Evolutionary conservation across 2,888 invertebrate genomes (phyloP).

Genomic region (Coecobrya sp.): DNA sequence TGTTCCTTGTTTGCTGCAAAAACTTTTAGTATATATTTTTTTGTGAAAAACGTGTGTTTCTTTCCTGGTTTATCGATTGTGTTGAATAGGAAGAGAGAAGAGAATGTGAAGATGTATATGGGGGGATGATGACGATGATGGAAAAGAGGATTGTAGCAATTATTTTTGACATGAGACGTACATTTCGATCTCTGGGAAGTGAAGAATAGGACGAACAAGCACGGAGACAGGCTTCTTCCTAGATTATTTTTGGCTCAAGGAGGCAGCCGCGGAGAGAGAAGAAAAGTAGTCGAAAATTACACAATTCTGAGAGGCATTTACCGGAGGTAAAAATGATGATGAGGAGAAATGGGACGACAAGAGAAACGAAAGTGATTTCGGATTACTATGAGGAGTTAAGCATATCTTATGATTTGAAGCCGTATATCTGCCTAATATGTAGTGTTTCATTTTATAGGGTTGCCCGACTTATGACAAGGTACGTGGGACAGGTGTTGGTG

Average conservation of each 20-base stretch:
- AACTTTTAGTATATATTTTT: not conserved
- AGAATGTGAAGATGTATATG: constrained; percentile 3
- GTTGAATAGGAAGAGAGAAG: not conserved
- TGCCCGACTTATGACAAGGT: no score
- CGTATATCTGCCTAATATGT: no score
- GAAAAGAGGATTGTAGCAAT: constrained; percentile 17
- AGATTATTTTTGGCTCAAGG: not conserved
- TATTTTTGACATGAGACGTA: not conserved
- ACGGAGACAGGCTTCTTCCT: not conserved
- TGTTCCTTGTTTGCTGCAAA: not conserved
- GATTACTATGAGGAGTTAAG: no score
- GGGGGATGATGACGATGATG: not conserved
- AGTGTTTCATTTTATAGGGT: no score
- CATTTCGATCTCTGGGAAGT: not conserved
- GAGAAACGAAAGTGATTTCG: not conserved
- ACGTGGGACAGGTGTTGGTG: no score
- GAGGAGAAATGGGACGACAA: not conserved
- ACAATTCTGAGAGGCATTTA: not conserved
- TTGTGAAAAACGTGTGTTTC: not conserved
- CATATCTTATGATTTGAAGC: no score
- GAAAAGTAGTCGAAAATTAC: not conserved
- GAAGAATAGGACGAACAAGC: not conserved
- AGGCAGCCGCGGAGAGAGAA: not conserved
- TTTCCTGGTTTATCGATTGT: not conserved
- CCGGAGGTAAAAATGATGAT: not conserved